Evolutionary conservation across 2,113 vertebrate genomes (phyloP).

Genomic region (Cichladusa arquata): DNA sequence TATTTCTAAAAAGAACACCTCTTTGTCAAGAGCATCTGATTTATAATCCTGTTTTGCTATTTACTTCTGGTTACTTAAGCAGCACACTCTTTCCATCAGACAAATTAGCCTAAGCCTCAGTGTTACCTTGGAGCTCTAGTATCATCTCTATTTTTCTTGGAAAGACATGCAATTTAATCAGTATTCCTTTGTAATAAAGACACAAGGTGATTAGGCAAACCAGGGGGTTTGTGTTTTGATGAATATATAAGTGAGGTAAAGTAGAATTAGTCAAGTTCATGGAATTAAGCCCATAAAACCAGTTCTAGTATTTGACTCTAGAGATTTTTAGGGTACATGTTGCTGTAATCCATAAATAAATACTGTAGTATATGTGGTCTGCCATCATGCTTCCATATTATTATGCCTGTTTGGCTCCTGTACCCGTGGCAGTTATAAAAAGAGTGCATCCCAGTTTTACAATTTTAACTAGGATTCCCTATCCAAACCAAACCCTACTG

Average conservation of each 20-base stretch:
- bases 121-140: background rate
- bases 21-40: background rate
- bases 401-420: background rate
- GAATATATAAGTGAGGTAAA: background rate
- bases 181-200: background rate
- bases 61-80: background rate
- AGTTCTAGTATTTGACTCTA: background rate
- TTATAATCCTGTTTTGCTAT: background rate
- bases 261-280: background rate
- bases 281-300: background rate
- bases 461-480: background rate
- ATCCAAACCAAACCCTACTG: background rate
- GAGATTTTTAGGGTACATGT: background rate
- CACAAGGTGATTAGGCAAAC: background rate
- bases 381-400: rapidly evolving
- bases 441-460: background rate
- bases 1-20: background rate
- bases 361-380: background rate
- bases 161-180: background rate
- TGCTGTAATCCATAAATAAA: background rate
- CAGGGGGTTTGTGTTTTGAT: background rate
- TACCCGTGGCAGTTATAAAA: background rate
- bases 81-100: background rate
- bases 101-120: background rate
- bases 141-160: background rate